Evolutionary conservation across 2,888 invertebrate genomes (phyloP).

Genomic region (Drosophila paucipuncta): DNA sequence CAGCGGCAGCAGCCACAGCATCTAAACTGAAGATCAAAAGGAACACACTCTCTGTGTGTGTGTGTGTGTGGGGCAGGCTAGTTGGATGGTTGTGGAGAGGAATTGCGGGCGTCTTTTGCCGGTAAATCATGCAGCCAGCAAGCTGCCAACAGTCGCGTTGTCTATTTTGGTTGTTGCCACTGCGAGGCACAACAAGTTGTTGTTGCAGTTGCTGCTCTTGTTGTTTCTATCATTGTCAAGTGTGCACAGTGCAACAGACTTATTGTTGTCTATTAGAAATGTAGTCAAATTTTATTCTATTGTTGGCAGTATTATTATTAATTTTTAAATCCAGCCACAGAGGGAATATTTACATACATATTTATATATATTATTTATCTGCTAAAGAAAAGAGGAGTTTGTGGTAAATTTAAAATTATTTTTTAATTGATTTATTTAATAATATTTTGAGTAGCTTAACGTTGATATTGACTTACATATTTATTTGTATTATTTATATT

Average conservation of each 20-base stretch:
- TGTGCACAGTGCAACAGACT: slow-evolving; percentile 37
- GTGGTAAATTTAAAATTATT: not conserved
- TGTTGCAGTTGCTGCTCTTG: slow-evolving; percentile 22
- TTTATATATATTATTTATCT: not conserved
- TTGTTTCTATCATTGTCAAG: slow-evolving; percentile 39
- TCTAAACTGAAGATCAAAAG: slow-evolving; percentile 26
- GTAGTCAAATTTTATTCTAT: not conserved
- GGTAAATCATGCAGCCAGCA: slow-evolving; percentile 41
- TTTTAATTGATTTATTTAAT: not conserved
- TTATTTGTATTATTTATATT: not conserved
- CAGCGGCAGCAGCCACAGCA: slow-evolving; percentile 21
- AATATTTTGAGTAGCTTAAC: not conserved
- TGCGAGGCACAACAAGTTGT: slow-evolving; percentile 44
- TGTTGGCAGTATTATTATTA: not conserved
- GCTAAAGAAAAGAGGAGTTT: not conserved
- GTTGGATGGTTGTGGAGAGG: slow-evolving; percentile 4
- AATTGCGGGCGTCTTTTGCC: slow-evolving; percentile 26
- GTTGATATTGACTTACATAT: not conserved
- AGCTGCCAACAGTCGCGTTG: slow-evolving; percentile 31
- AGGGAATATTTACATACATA: not conserved
- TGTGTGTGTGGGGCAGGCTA: not conserved
- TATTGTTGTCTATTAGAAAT: not conserved
- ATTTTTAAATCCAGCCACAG: not conserved
- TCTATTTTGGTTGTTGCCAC: slow-evolving; percentile 53
- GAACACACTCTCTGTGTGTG: not conserved